Evolutionary conservation across 1,140 invertebrate genomes (phyloP).

Genomic region (Amyelois transitella): DNA sequence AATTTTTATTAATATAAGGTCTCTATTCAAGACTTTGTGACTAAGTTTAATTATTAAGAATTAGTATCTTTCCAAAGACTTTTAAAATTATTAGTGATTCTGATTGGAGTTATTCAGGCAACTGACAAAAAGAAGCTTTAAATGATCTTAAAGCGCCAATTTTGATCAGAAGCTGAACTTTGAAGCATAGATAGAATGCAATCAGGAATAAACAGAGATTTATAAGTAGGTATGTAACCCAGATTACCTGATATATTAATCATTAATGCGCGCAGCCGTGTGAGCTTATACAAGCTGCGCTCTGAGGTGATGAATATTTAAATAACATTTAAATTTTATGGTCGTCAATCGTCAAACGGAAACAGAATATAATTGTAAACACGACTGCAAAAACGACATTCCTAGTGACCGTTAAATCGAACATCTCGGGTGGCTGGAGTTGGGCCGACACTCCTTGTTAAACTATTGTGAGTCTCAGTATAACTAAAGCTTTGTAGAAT

Average conservation of each 20-base stretch:
- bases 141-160: no score
- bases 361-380: conserved; percentile 40
- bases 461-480: no score
- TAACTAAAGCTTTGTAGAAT: no score
- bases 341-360: conserved; percentile 27
- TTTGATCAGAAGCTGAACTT: no score
- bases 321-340: conserved; percentile 24
- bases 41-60: not conserved
- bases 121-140: no score
- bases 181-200: no score
- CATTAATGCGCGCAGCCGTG: not conserved
- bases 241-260: not conserved
- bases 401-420: conserved; percentile 54
- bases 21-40: not conserved
- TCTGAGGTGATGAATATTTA: not conserved
- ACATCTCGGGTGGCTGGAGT: conserved; percentile 18
- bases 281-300: not conserved
- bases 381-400: conserved; percentile 45
- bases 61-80: no score
- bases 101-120: no score
- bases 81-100: no score
- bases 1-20: conserved; percentile 1
- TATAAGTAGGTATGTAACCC: no score
- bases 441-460: conserved; percentile 8
- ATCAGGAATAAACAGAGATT: no score